Conservation (phyloP, 2,113 vertebrate genomes). For the Rhinichthys klamathensis region DNA sequence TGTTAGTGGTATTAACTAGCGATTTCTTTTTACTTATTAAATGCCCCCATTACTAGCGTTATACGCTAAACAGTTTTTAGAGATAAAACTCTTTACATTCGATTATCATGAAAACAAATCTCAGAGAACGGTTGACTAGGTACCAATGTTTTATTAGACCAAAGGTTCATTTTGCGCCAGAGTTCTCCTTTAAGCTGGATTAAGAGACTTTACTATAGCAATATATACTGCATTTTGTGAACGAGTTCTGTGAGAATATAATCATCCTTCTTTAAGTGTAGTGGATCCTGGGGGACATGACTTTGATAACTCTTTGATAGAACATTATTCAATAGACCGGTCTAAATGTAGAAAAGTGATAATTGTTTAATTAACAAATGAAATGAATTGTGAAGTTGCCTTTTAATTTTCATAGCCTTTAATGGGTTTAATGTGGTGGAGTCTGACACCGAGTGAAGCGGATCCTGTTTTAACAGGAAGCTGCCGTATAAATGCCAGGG, state of each 20-base stretch:
- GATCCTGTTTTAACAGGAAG: conserved; percentile 38
- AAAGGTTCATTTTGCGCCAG: too few relatives aligned
- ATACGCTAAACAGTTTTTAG: too few relatives aligned
- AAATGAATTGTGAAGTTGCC: conserved; percentile 38
- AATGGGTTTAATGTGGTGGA: conserved; percentile 36
- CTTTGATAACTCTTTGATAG: conserved; percentile 39
- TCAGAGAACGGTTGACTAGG: too few relatives aligned
- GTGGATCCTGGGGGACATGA: conserved; percentile 25
- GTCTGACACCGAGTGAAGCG: conserved; percentile 10
- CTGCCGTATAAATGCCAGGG: conserved; percentile 18
- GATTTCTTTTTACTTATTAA: too few relatives aligned
- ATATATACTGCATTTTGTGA: neutral
- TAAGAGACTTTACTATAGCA: neutral
- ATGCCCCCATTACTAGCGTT: too few relatives aligned
- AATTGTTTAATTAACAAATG: conserved; percentile 45
- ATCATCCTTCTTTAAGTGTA: neutral
- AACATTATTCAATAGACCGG: neutral
- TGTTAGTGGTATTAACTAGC: too few relatives aligned
- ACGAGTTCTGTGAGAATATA: neutral
- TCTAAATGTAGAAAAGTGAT: conserved; percentile 35
- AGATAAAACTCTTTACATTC: too few relatives aligned
- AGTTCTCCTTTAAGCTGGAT: neutral
- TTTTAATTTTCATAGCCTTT: conserved; percentile 39
- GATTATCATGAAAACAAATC: too few relatives aligned
- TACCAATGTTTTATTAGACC: too few relatives aligned